Conservation (phyloP, 1,140 invertebrate species). For the Zaprionus kolodkinae region DNA sequence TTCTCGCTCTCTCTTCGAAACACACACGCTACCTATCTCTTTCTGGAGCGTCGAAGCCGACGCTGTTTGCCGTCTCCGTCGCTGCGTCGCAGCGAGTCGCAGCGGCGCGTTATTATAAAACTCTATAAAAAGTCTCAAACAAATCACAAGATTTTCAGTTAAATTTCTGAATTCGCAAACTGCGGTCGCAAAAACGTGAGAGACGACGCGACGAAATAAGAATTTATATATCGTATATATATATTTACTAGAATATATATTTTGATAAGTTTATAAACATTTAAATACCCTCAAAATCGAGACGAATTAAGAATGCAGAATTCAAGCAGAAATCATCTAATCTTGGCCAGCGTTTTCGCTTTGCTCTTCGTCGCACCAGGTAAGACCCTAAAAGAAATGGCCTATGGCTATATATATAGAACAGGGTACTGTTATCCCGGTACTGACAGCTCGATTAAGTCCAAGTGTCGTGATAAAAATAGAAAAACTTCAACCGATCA, state of each 20-base stretch:
- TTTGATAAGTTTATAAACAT: not conserved
- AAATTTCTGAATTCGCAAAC: slow-evolving; percentile 77
- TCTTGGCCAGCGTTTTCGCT: slow-evolving; percentile 56
- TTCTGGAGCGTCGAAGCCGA: slow-evolving; percentile 43
- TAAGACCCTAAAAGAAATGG: slow-evolving; percentile 44
- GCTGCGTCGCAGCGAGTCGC: slow-evolving; percentile 38
- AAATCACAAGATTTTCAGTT: slow-evolving; percentile 84
- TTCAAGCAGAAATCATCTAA: slow-evolving; percentile 23
- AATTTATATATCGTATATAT: slow-evolving; percentile 32
- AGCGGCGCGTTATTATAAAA: slow-evolving; percentile 42
- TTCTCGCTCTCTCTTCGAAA: slow-evolving; percentile 8
- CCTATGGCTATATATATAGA: not conserved
- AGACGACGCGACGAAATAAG: not conserved
- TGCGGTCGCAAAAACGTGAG: slow-evolving; percentile 52
- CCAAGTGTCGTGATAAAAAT: slow-evolving; percentile 67
- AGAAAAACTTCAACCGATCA: not conserved
- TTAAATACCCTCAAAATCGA: not conserved
- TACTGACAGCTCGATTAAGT: slow-evolving; percentile 27
- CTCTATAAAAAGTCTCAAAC: slow-evolving; percentile 82
- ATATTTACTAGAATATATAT: slow-evolving; percentile 14
- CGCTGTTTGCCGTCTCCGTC: slow-evolving; percentile 38
- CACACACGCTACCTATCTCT: slow-evolving; percentile 26
- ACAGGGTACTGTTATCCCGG: slow-evolving; percentile 11
- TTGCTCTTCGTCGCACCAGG: slow-evolving; percentile 64
- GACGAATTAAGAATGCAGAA: slow-evolving; percentile 39